These are phyloP conservation scores for Xenopus petersii DNA, from an alignment of 2,797 vertebrate species.

Conservation along the genomic window DNA sequence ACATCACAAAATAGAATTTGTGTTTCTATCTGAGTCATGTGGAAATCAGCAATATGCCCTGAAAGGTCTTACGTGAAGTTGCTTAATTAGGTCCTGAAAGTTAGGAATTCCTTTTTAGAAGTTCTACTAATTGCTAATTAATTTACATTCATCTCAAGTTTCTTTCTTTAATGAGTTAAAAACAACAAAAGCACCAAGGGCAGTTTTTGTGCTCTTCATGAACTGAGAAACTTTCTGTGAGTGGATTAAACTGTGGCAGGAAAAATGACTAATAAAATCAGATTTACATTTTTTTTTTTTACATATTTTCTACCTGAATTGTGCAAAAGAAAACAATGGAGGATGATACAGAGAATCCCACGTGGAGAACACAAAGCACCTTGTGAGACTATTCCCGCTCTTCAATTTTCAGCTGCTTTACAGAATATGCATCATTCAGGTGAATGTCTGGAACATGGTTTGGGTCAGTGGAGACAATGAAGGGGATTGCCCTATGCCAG, in stretches of 20 bases:
- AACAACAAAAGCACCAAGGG: too few species aligned
- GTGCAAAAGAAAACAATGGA: constrained; percentile 81
- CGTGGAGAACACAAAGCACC: constrained; percentile 80
- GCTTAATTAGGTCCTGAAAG: not conserved
- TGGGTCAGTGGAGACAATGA: too few species aligned
- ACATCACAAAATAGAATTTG: too few species aligned
- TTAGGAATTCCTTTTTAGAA: not conserved
- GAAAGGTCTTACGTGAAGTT: not conserved
- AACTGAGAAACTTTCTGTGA: too few species aligned
- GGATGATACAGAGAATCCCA: constrained; percentile 76
- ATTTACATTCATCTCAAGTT: not conserved
- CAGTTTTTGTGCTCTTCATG: too few species aligned
- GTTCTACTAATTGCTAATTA: not conserved
- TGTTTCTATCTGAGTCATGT: too few species aligned
- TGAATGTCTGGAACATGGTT: constrained; percentile 47
- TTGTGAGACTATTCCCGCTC: constrained; percentile 79
- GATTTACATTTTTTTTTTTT: too few species aligned
- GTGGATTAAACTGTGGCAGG: too few species aligned
- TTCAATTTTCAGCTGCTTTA: constrained; percentile 84
- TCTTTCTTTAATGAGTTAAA: too few species aligned
- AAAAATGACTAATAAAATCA: too few species aligned
- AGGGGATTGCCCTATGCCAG: too few species aligned
- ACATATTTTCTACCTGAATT: constrained; percentile 65
- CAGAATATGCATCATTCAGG: constrained; percentile 81
- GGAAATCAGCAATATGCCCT: not conserved